Evolutionary conservation across 2,888 invertebrate species (phyloP).

Genomic region (Eristalis arbustorum): DNA sequence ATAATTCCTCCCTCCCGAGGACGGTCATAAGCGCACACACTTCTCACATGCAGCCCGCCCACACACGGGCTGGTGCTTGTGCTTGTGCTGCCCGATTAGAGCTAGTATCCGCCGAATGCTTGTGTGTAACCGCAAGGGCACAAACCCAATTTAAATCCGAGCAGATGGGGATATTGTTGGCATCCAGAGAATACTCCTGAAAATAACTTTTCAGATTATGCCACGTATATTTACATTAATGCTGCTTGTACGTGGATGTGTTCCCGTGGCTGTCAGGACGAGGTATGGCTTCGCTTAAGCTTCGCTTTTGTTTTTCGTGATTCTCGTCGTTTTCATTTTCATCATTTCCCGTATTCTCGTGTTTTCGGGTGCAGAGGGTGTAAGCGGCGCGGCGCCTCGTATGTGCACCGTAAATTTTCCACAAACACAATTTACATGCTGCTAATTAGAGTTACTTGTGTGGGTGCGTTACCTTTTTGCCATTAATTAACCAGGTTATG

Average conservation of each 20-base stretch:
- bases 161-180: slow-evolving; percentile 45
- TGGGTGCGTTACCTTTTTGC: slow-evolving; percentile 82
- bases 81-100: slow-evolving; percentile 29
- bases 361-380: background rate
- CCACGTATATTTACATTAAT: slow-evolving; percentile 35
- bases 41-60: background rate
- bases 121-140: slow-evolving; percentile 55
- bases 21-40: background rate
- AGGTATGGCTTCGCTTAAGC: background rate
- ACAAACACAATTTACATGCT: slow-evolving; percentile 58
- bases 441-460: slow-evolving; percentile 57
- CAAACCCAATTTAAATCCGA: slow-evolving; percentile 48
- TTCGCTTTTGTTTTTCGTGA: background rate
- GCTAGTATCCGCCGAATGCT: slow-evolving; percentile 22
- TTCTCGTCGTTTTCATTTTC: background rate
- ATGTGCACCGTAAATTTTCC: slow-evolving; percentile 45
- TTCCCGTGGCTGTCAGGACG: background rate
- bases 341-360: too few relatives aligned
- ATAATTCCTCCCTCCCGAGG: slow-evolving; percentile 10
- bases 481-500: slow-evolving; percentile 87
- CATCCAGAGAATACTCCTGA: slow-evolving; percentile 26
- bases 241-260: background rate
- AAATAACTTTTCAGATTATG: slow-evolving; percentile 48
- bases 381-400: background rate
- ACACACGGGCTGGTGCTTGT: background rate